Evolutionary conservation across 2,888 invertebrate species (phyloP).

Genomic region (Allacma fusca): DNA sequence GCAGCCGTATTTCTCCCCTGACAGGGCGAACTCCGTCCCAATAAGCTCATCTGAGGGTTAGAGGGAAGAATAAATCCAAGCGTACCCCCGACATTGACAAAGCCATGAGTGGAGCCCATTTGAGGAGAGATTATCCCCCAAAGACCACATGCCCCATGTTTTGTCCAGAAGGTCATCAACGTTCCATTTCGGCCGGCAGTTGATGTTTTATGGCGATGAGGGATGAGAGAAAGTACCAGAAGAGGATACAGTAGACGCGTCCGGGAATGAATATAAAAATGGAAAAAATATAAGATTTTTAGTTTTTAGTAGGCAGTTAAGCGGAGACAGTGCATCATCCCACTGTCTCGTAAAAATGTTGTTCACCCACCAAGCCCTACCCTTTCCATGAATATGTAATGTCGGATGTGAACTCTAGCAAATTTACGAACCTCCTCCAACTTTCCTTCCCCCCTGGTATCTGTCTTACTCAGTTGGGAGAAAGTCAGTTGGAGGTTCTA

Average conservation of each 20-base stretch:
- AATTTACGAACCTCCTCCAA: constrained; percentile 24
- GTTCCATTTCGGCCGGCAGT: neutral
- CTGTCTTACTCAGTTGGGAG: neutral
- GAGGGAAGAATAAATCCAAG: neutral
- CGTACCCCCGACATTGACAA: neutral
- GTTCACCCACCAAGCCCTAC: constrained; percentile 25
- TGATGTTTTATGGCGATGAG: constrained; percentile 10
- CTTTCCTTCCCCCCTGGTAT: constrained; percentile 16
- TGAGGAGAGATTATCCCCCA: constrained; percentile 30
- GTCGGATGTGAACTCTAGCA: constrained; percentile 45
- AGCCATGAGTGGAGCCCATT: constrained; percentile 4
- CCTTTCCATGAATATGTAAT: constrained; percentile 49
- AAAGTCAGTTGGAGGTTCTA: neutral
- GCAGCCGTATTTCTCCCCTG: constrained; percentile 27
- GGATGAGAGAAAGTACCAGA: constrained; percentile 13
- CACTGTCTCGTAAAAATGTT: constrained; percentile 50
- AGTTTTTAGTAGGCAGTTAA: constrained; percentile 35
- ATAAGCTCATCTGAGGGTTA: constrained; percentile 36
- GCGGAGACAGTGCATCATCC: constrained; percentile 47
- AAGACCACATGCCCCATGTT: neutral
- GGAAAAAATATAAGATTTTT: constrained; percentile 23
- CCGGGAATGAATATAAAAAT: no score
- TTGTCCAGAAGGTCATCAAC: neutral
- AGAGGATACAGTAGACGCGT: neutral
- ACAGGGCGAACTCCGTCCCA: constrained; percentile 6